Conservation (phyloP, 2,888 invertebrate species). For the Cheilosia impressa region DNA sequence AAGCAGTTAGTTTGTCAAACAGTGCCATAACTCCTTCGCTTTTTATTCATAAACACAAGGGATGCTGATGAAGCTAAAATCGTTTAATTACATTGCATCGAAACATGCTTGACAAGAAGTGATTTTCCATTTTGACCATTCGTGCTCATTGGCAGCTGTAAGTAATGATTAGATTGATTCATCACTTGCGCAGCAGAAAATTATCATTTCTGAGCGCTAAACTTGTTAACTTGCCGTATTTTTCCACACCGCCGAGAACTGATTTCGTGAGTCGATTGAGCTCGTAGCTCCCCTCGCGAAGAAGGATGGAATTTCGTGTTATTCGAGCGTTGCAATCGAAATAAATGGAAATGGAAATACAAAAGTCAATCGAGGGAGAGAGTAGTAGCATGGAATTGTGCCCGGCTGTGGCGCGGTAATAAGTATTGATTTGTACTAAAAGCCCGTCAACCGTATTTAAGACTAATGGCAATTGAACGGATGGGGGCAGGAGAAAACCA, state of each 20-base stretch:
- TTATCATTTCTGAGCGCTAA: background rate
- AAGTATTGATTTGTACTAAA: slow-evolving; percentile 60
- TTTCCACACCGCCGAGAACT: background rate
- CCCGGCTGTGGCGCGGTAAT: slow-evolving; percentile 24
- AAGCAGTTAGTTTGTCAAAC: slow-evolving; percentile 11
- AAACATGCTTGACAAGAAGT: slow-evolving; percentile 9
- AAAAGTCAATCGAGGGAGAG: slow-evolving; percentile 65
- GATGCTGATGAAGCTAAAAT: background rate
- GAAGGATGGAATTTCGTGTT: background rate
- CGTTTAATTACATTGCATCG: slow-evolving; percentile 26
- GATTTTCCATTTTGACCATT: background rate
- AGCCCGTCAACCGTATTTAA: slow-evolving; percentile 52
- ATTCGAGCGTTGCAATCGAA: slow-evolving; percentile 23
- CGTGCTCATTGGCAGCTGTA: background rate
- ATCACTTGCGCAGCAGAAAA: slow-evolving; percentile 6
- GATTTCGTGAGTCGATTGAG: background rate
- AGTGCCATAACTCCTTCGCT: background rate
- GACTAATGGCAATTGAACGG: slow-evolving; percentile 39
- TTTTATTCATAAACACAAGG: background rate
- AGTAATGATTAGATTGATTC: background rate
- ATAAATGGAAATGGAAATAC: slow-evolving; percentile 31
- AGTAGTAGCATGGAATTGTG: slow-evolving; percentile 31
- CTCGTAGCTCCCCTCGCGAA: background rate
- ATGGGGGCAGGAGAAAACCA: background rate
- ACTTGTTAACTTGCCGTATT: no score